Conservation (phyloP, 2,797 vertebrate species). For the Sebastolobus alascanus region DNA sequence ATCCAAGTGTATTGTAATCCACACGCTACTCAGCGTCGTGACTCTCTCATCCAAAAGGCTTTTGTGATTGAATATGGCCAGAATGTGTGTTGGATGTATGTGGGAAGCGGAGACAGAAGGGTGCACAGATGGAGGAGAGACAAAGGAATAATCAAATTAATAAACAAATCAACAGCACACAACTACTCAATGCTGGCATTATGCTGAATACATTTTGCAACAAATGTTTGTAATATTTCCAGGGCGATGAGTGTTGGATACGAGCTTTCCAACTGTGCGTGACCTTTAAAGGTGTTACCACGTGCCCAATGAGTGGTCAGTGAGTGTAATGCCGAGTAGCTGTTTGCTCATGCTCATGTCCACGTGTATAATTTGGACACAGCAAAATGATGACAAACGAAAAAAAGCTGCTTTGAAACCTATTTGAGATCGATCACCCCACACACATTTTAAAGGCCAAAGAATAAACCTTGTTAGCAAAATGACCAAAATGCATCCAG, state of each 20-base stretch:
- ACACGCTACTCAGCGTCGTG: conserved; percentile 54
- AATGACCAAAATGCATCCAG: too few relatives aligned
- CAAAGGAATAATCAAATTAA: conserved; percentile 58
- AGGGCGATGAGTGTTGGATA: conserved; percentile 9
- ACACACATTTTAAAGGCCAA: conserved; percentile 4
- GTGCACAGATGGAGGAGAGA: conserved; percentile 72
- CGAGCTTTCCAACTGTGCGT: conserved; percentile 18
- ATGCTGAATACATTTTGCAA: conserved; percentile 23
- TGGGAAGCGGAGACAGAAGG: conserved; percentile 77
- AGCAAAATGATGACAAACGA: not conserved
- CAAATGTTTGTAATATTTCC: conserved; percentile 31
- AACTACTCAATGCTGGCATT: conserved; percentile 37
- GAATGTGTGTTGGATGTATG: conserved; percentile 76
- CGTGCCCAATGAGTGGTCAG: conserved; percentile 27
- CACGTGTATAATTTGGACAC: conserved; percentile 31
- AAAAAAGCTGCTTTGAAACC: conserved; percentile 6
- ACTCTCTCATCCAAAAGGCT: conserved; percentile 55
- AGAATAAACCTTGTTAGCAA: too few relatives aligned
- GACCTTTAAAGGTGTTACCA: conserved; percentile 53
- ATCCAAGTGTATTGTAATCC: conserved; percentile 3
- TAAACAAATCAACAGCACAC: conserved; percentile 55
- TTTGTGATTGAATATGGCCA: conserved; percentile 54
- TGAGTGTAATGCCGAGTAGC: conserved; percentile 11
- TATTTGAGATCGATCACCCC: conserved; percentile 3
- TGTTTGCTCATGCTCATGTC: conserved; percentile 6